Percentiles rank a stretch among this genome's conserved stretches.
These are phyloP conservation scores for Camponotus floridanus DNA, from an alignment of 1,140 invertebrate species.

Conservation along the genomic window DNA sequence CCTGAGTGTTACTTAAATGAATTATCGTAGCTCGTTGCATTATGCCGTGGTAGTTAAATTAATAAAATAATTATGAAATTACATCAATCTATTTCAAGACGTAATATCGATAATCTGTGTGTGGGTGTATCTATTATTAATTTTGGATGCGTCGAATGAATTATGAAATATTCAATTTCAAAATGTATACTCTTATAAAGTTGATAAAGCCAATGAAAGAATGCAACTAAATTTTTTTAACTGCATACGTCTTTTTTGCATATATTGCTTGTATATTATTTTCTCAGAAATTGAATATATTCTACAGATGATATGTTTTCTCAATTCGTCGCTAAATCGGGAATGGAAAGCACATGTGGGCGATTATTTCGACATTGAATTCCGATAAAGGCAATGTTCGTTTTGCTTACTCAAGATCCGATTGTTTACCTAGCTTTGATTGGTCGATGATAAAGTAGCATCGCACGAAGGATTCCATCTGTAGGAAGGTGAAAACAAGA, in stretches of 20 bases:
- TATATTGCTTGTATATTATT: not conserved
- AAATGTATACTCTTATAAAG: not conserved
- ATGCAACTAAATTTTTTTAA: not conserved
- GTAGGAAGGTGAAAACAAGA: conserved; percentile 31
- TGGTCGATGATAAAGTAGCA: not conserved
- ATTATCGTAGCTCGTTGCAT: not conserved
- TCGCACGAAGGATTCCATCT: not conserved
- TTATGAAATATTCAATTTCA: not conserved
- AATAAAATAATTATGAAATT: not conserved
- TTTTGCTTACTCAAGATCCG: conserved; percentile 19
- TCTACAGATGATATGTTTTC: not conserved
- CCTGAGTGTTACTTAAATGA: conserved; percentile 24
- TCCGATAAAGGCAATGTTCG: not conserved
- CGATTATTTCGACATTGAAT: not conserved
- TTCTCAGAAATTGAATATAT: conserved; percentile 2
- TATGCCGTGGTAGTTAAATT: not conserved
- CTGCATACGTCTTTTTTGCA: not conserved
- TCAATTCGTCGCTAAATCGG: not conserved
- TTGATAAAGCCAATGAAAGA: not conserved
- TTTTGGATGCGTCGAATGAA: too few species aligned
- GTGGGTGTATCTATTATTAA: not conserved
- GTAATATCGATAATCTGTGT: not conserved
- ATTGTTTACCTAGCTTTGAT: conserved; percentile 10
- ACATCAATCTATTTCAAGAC: not conserved
- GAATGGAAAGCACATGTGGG: not conserved